Conservation (phyloP, 1,140 invertebrate species). For the Ceratosolen solmsi region DNA sequence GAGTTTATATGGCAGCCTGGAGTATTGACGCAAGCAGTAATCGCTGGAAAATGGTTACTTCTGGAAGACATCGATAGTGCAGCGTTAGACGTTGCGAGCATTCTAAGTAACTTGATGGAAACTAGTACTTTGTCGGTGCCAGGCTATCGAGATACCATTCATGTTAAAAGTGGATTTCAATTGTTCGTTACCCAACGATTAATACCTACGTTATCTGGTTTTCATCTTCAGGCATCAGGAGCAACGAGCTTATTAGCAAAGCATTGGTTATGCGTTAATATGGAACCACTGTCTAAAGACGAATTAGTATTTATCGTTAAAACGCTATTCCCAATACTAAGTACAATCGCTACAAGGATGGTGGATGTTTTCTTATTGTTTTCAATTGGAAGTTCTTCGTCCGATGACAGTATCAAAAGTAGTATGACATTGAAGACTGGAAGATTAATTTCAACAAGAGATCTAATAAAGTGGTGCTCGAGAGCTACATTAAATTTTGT, state of each 20-base stretch:
- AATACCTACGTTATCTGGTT: conserved; percentile 74
- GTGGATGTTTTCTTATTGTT: conserved; percentile 89
- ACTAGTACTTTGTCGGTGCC: conserved; percentile 87
- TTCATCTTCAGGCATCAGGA: conserved; percentile 79
- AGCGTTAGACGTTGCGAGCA: conserved; percentile 91
- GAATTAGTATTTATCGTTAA: conserved; percentile 83
- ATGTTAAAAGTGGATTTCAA: conserved; percentile 88
- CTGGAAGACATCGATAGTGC: conserved; percentile 97
- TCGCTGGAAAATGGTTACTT: conserved; percentile 91
- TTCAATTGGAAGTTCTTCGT: conserved; percentile 79
- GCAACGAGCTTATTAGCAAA: conserved; percentile 83
- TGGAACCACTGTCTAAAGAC: conserved; percentile 83
- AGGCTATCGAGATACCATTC: conserved; percentile 87
- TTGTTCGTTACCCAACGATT: conserved; percentile 90
- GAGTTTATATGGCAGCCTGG: conserved; percentile 98
- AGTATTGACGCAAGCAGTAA: conserved; percentile 89
- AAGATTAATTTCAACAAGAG: conserved; percentile 85
- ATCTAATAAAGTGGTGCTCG: conserved; percentile 94
- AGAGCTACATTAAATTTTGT: conserved; percentile 84
- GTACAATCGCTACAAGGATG: conserved; percentile 84
- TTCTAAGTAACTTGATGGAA: conserved; percentile 90
- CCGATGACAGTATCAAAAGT: conserved; percentile 54
- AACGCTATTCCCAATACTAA: conserved; percentile 81
- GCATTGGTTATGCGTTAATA: conserved; percentile 86
- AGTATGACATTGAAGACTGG: conserved; percentile 72